These are phyloP conservation scores for Heteromormyrus szaboi DNA, from an alignment of 2,797 vertebrate genomes.

Conservation along the genomic window DNA sequence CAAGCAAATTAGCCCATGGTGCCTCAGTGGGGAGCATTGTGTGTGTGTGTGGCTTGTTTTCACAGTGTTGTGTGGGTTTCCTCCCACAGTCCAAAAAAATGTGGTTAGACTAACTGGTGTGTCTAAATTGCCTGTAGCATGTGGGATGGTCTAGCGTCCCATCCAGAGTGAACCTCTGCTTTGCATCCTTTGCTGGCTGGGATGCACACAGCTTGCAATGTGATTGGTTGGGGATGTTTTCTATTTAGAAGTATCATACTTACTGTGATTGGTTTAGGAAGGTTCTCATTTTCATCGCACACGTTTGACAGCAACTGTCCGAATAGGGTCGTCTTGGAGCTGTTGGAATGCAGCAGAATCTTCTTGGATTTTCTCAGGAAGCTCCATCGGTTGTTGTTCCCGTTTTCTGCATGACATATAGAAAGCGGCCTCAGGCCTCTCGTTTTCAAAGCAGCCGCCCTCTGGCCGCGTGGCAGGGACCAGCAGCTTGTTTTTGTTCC, in stretches of 20 bases:
- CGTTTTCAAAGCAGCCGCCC: not conserved
- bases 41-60: not conserved
- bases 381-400: conserved; percentile 65
- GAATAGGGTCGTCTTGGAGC: conserved; percentile 67
- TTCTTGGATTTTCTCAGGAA: conserved; percentile 66
- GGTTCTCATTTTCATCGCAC: conserved; percentile 60
- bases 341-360: conserved; percentile 49
- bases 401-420: conserved; percentile 52
- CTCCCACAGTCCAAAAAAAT: not conserved
- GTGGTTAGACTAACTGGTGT: not conserved
- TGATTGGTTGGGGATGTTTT: not conserved
- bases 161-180: not conserved
- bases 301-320: conserved; percentile 70
- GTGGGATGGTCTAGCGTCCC: not conserved
- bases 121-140: not conserved
- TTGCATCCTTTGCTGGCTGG: not conserved
- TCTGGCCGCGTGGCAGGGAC: not conserved
- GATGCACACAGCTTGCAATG: not conserved
- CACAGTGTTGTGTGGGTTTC: not conserved
- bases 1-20: not conserved
- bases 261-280: conserved; percentile 80
- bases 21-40: not conserved
- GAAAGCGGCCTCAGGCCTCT: not conserved
- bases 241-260: conserved; percentile 26
- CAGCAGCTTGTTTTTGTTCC: not conserved